A percentile compares a stretch with the other conserved stretches of the same genome.
These are phyloP conservation scores for Mallotus villosus DNA, from an alignment of 2,797 vertebrate species.

Conservation along the genomic window DNA sequence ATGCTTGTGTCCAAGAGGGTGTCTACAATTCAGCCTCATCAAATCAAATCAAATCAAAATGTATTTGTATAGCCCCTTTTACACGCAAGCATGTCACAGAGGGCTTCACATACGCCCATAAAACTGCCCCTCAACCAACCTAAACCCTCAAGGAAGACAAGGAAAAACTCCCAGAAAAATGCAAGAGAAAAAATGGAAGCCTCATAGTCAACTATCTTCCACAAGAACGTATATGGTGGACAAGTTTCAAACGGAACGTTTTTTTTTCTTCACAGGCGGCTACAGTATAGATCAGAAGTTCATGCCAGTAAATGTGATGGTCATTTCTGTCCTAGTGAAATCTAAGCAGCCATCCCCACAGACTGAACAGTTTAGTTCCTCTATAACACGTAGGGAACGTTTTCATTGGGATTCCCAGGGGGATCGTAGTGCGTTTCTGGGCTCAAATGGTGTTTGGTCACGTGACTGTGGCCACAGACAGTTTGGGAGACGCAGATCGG, in stretches of 20 bases:
- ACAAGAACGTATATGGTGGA: no score
- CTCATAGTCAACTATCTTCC: no score
- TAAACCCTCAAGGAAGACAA: no score
- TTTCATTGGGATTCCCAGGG: constrained; percentile 49
- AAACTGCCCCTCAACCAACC: no score
- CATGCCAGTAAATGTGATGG: constrained; percentile 15
- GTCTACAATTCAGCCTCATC: no score
- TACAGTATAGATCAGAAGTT: constrained; percentile 2
- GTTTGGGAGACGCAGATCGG: constrained; percentile 38
- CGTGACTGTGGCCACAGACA: constrained; percentile 52
- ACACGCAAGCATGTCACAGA: no score
- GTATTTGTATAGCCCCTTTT: no score
- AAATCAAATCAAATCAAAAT: no score
- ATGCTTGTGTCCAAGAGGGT: no score
- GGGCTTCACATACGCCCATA: no score
- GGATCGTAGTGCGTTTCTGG: constrained; percentile 49
- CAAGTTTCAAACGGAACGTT: background rate
- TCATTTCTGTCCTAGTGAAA: constrained; percentile 23
- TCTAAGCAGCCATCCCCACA: constrained; percentile 20
- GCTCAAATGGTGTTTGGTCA: constrained; percentile 33
- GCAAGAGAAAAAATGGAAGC: no score
- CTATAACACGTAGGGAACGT: constrained; percentile 53
- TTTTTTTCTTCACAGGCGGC: background rate
- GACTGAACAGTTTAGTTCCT: constrained; percentile 43
- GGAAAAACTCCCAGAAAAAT: no score